Evolutionary conservation across 1,140 invertebrate genomes (phyloP).

Genomic region (Homarus americanus): DNA sequence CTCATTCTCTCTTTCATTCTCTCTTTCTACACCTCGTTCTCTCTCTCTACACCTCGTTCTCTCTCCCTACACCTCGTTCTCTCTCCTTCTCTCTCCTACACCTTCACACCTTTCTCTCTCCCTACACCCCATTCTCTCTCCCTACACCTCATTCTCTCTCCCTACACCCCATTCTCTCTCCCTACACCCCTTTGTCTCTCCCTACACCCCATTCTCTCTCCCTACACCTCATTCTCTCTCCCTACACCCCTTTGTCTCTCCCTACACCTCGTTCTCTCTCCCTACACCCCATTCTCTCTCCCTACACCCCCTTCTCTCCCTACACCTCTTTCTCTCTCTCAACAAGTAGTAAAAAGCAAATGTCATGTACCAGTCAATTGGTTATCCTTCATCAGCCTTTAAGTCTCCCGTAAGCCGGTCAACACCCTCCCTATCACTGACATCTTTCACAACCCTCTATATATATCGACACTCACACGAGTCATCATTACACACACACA

Average conservation of each 20-base stretch:
- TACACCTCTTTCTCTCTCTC: conserved; percentile 17
- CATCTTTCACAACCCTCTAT: too few relatives aligned
- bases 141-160: neutral
- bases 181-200: neutral
- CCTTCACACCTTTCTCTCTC: conserved; percentile 9
- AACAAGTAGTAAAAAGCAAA: too few relatives aligned
- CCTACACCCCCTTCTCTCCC: neutral
- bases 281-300: neutral
- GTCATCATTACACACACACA: too few relatives aligned
- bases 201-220: neutral
- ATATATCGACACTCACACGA: too few relatives aligned
- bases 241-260: neutral
- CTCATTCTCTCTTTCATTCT: too few relatives aligned
- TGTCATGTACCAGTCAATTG: too few relatives aligned
- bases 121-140: neutral
- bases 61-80: too few relatives aligned
- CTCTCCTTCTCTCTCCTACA: neutral
- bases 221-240: neutral
- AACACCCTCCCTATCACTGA: too few relatives aligned
- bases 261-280: neutral
- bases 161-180: neutral
- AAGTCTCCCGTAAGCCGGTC: too few relatives aligned
- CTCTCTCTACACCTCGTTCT: too few relatives aligned
- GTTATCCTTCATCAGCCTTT: too few relatives aligned
- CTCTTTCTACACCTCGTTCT: too few relatives aligned